phyloP scores from a whole-genome alignment of 2,113 vertebrate species.

The Cyphomyrus plagiostoma region DNA sequence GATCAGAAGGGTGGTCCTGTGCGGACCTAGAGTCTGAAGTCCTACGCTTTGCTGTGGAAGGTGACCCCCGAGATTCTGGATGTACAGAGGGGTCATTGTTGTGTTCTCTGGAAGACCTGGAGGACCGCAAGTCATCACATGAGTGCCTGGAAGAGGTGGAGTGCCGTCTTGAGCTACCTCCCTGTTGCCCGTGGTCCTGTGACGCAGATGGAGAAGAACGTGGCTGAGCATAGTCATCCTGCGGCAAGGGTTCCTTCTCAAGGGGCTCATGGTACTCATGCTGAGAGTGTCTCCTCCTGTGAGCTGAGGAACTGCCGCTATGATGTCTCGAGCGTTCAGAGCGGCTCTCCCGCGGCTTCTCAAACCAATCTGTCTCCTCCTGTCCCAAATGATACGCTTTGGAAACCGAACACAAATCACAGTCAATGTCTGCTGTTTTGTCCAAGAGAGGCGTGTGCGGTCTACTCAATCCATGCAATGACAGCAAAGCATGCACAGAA shows the following conservation, averaged over 20 bases:
- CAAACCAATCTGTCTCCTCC: slow-evolving; percentile 99
- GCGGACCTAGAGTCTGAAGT: slow-evolving; percentile 59
- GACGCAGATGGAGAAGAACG: slow-evolving; percentile 64
- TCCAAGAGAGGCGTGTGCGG: slow-evolving; percentile 60
- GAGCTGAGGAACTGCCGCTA: slow-evolving; percentile 65
- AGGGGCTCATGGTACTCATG: slow-evolving; percentile 91
- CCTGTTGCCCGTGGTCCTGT: slow-evolving; percentile 83
- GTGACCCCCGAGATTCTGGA: slow-evolving; percentile 74
- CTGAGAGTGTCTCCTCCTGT: slow-evolving; percentile 87
- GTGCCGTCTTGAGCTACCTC: slow-evolving; percentile 77
- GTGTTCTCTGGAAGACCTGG: slow-evolving; percentile 76
- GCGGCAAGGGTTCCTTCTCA: slow-evolving; percentile 85
- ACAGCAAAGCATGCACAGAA: slow-evolving; percentile 42
- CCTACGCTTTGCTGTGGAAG: slow-evolving; percentile 71
- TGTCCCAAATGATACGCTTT: slow-evolving; percentile 99
- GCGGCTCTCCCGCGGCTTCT: slow-evolving; percentile 86
- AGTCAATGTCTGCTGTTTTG: slow-evolving; percentile 72
- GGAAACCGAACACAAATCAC: slow-evolving; percentile 95
- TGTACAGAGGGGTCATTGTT: slow-evolving; percentile 72
- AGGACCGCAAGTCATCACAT: slow-evolving; percentile 69
- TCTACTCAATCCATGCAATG: slow-evolving; percentile 75
- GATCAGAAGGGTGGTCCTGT: slow-evolving; percentile 69
- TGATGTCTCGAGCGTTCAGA: slow-evolving; percentile 86
- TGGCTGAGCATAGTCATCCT: slow-evolving; percentile 76
- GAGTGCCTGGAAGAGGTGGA: slow-evolving; percentile 68